Conservation (phyloP, 2,113 vertebrate species). For the Malurus melanocephalus region DNA sequence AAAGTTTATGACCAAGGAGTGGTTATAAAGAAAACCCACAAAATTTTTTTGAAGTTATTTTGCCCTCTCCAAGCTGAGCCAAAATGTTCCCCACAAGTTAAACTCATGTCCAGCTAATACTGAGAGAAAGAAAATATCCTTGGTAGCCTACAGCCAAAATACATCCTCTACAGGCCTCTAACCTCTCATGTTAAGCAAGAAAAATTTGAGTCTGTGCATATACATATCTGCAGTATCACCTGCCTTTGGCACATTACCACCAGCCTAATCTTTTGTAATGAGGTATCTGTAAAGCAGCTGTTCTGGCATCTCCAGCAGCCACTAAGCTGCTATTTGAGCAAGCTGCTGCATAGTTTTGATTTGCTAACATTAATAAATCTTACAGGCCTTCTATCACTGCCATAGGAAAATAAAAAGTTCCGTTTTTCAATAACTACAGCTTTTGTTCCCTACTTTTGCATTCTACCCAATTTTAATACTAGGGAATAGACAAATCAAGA, state of each 20-base stretch:
- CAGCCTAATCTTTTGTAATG: not conserved
- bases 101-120: not conserved
- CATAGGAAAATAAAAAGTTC: not conserved
- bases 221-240: not conserved
- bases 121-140: not conserved
- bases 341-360: not conserved
- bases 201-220: not conserved
- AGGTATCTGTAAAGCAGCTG: not conserved
- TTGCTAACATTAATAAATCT: not conserved
- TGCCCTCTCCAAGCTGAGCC: not conserved
- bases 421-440: not conserved
- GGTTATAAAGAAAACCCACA: not conserved
- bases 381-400: not conserved
- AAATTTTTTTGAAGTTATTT: not conserved
- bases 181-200: not conserved
- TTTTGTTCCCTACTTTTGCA: not conserved
- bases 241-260: not conserved
- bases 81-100: not conserved
- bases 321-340: not conserved
- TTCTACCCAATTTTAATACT: not conserved
- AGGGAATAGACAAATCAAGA: not conserved
- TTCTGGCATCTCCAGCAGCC: not conserved
- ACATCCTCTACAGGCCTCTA: not conserved
- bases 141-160: not conserved
- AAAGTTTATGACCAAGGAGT: not conserved